Evolutionary conservation across 1,140 invertebrate genomes (phyloP), one percentile per base, ranked within the genome.

Genomic region (Drosophila mayri): DNA sequence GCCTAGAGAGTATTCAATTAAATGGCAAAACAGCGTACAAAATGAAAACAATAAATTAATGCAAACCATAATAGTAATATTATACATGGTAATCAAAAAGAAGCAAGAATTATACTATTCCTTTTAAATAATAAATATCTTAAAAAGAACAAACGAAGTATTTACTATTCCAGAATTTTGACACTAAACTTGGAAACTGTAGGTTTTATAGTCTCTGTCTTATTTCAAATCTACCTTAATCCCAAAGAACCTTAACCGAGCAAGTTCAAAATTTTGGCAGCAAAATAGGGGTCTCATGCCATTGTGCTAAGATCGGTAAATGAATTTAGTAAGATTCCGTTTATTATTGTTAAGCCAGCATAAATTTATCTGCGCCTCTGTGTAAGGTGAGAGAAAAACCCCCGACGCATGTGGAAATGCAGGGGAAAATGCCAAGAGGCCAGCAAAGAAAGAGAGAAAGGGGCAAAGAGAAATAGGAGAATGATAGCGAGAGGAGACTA

Each of bases 401-500:
- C 64, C 64, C 32, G 28, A 71, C 25, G 64, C 64, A 38, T 37
- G 68, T 52, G 50, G 59, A 28, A 49, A 54, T 20, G 41, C 40
- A 64, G 37, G 22, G 25, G 32, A 20, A 59, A 60, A 77, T 61
- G 72, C 60, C 30, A 52, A 67, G 35, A 70, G 46, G 49, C 32
- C 50, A 71, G 41, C 64, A 57, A 44, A 46, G 32, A 32, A 70
- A 49, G 35, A 64, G 52, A 32, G 55, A 30, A 44, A 52, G 35
- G 35, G n/a, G 41, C 25, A 70, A 38, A 35, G 32, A 28, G 22
- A 38, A 61, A 41, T 50, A 38, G 62, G 60, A 20, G 47, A 61
- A 32, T 46, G 43, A 46, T 30, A 55, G 46, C 59, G 52, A 60
- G 54, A 66, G 49, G 71, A 80, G 73, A 83, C 60, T 70, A 71